Evolutionary conservation across 1,140 invertebrate species (phyloP).

Genomic region (Eciton burchellii): DNA sequence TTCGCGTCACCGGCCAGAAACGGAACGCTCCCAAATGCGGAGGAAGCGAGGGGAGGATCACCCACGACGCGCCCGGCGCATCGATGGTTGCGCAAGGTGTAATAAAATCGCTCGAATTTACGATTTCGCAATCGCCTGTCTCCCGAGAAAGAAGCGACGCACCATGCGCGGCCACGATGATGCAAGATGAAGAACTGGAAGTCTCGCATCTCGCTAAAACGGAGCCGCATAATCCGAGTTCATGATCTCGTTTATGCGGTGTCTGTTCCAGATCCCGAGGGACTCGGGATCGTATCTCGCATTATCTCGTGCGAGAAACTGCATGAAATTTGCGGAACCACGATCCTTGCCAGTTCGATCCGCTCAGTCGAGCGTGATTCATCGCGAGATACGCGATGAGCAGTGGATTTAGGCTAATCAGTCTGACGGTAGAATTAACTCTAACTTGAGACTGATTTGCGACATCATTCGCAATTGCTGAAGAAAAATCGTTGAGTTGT

Average conservation of each 20-base stretch:
- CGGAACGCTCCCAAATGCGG: constrained; percentile 67
- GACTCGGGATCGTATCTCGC: too few relatives aligned
- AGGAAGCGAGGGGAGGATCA: constrained; percentile 61
- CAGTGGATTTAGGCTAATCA: too few relatives aligned
- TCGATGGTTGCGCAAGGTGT: constrained; percentile 17
- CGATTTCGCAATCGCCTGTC: constrained; percentile 61
- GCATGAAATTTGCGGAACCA: too few relatives aligned
- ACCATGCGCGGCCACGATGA: constrained; percentile 22
- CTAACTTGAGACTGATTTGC: too few relatives aligned
- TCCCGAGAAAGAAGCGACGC: constrained; percentile 14
- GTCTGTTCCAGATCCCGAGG: neutral
- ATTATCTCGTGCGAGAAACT: too few relatives aligned
- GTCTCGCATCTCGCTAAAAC: neutral
- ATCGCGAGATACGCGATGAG: too few relatives aligned
- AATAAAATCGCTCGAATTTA: constrained; percentile 57
- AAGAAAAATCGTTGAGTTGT: too few relatives aligned
- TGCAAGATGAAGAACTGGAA: neutral
- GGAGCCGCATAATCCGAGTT: neutral
- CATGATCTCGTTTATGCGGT: neutral
- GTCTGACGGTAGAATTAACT: too few relatives aligned
- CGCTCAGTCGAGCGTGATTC: too few relatives aligned
- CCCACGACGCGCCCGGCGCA: constrained; percentile 68
- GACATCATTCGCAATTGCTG: too few relatives aligned
- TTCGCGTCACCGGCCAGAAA: constrained; percentile 63
- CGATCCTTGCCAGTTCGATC: too few relatives aligned